Evolutionary conservation across 2,113 vertebrate genomes (phyloP).

Genomic region (Mugil cephalus): DNA sequence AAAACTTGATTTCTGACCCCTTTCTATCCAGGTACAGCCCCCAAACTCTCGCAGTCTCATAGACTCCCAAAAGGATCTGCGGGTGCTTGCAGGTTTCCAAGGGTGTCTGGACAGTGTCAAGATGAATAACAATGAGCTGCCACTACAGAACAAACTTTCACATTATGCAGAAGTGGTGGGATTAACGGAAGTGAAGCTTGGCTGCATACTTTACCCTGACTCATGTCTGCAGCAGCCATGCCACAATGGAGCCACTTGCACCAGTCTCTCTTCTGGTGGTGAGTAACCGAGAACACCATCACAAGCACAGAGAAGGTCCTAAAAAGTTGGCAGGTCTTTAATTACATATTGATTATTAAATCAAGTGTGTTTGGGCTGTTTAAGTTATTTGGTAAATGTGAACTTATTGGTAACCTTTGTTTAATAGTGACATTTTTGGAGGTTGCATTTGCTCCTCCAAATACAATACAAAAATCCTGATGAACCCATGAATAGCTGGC

Average conservation of each 20-base stretch:
- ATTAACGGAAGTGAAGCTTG: constrained; percentile 93
- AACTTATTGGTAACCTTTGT: no score
- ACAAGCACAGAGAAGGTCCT: not conserved
- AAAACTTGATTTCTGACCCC: not conserved
- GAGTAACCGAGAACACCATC: constrained; percentile 53
- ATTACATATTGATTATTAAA: no score
- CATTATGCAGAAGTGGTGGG: constrained; percentile 94
- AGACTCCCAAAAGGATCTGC: constrained; percentile 85
- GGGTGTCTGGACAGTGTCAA: constrained; percentile 95
- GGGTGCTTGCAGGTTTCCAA: constrained; percentile 92
- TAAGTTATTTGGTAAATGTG: no score
- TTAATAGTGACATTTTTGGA: no score
- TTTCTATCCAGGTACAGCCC: constrained; percentile 85
- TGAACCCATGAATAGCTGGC: no score
- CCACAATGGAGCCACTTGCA: constrained; percentile 92
- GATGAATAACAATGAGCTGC: constrained; percentile 92
- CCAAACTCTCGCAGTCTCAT: constrained; percentile 87
- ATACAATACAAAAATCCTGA: no score
- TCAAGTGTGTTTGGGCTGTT: no score
- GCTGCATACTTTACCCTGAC: constrained; percentile 94
- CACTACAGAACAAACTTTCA: constrained; percentile 95
- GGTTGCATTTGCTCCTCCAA: no score
- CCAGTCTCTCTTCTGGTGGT: constrained; percentile 92
- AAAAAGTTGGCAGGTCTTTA: not conserved
- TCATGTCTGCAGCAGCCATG: constrained; percentile 91